Evolutionary conservation across 2,888 invertebrate genomes (phyloP).

Genomic region (Acanthosepion esculentum): DNA sequence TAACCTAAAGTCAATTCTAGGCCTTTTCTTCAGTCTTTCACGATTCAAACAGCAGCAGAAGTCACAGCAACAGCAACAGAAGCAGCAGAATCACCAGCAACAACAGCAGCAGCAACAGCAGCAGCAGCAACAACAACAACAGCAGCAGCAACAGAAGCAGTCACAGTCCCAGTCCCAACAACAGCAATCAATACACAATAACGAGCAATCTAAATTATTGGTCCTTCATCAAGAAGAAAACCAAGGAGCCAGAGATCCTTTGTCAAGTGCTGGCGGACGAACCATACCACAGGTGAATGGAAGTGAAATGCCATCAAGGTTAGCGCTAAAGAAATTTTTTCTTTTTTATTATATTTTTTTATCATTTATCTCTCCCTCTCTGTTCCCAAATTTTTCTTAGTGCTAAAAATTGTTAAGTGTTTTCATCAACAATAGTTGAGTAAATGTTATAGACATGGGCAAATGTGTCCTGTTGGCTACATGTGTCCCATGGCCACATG

Average conservation of each 20-base stretch:
- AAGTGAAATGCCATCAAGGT: conserved; percentile 66
- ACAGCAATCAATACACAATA: conserved; percentile 59
- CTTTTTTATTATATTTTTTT: no score
- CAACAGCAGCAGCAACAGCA: conserved; percentile 56
- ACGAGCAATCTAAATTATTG: conserved; percentile 45
- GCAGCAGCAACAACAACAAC: conserved; percentile 44
- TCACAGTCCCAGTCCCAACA: conserved; percentile 54
- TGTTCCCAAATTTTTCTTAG: background rate
- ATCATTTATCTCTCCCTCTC: background rate
- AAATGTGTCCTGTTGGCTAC: no score
- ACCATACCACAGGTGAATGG: conserved; percentile 60
- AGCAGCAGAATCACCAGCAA: conserved; percentile 53
- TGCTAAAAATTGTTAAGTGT: no score
- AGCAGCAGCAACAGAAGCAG: conserved; percentile 59
- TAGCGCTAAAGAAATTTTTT: background rate
- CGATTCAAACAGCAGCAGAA: conserved; percentile 92
- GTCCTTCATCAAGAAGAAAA: conserved; percentile 25
- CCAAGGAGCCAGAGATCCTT: conserved; percentile 43
- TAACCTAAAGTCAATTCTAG: conserved; percentile 93
- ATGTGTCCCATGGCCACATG: no score
- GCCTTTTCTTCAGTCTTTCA: conserved; percentile 94
- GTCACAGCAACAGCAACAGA: conserved; percentile 61
- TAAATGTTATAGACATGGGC: no score
- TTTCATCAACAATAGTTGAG: no score
- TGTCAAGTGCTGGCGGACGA: conserved; percentile 51